Evolutionary conservation across 2,113 vertebrate genomes (phyloP).

Genomic region (Dicerorhinus sumatrensis): DNA sequence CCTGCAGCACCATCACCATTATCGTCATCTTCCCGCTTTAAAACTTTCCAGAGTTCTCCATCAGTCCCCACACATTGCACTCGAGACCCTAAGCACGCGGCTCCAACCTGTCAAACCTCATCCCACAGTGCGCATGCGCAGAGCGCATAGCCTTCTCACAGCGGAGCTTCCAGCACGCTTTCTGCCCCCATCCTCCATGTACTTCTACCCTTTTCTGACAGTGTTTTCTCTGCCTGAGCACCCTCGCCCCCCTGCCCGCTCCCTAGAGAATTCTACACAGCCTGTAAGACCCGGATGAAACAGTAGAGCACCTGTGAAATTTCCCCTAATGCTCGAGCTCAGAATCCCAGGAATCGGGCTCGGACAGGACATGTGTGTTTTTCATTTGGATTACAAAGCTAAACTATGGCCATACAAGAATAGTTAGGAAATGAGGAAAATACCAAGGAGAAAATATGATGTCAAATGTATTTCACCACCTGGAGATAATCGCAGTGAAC

Average conservation of each 20-base stretch:
- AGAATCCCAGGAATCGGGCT: not conserved
- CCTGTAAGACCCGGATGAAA: not conserved
- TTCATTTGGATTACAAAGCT: not conserved
- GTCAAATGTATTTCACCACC: not conserved
- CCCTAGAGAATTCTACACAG: not conserved
- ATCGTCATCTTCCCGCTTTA: not conserved
- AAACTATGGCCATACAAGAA: not conserved
- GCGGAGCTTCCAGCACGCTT: not conserved
- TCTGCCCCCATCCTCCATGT: not conserved
- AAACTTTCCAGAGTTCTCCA: not conserved
- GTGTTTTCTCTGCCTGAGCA: not conserved
- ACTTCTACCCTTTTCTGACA: not conserved
- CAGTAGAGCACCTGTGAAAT: not conserved
- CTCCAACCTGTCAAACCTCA: too few relatives aligned
- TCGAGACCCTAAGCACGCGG: too few relatives aligned
- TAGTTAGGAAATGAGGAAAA: not conserved
- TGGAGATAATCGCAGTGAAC: too few relatives aligned
- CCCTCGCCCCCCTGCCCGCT: not conserved
- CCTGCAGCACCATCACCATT: not conserved
- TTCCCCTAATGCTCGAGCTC: not conserved
- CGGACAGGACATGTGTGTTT: not conserved
- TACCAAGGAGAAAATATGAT: not conserved
- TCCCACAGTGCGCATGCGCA: too few relatives aligned
- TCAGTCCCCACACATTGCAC: too few relatives aligned
- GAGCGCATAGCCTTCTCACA: too few relatives aligned